Percentiles rank a stretch among this genome's conserved stretches.
Evolutionary conservation across 2,888 invertebrate species (phyloP).

Genomic region (Chalcis sispes): DNA sequence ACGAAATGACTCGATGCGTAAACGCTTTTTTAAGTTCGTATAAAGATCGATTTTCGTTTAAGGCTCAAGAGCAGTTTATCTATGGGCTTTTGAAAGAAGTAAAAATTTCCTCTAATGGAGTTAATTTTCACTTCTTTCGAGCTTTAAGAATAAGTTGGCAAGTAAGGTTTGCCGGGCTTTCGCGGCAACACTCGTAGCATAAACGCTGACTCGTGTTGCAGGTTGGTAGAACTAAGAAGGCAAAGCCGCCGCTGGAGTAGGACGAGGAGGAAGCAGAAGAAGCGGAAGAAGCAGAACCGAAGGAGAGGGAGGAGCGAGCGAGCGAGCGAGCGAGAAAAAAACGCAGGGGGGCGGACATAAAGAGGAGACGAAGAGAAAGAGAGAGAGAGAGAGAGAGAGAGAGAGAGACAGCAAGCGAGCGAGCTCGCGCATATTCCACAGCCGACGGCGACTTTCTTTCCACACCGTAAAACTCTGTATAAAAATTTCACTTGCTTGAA

Average conservation of each 20-base stretch:
- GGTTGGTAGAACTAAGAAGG: constrained; percentile 55
- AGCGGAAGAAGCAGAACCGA: constrained; percentile 12
- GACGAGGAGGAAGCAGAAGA: not conserved
- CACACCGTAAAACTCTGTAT: constrained; percentile 55
- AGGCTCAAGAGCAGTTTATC: constrained; percentile 41
- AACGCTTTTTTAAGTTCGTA: not conserved
- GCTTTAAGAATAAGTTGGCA: constrained; percentile 34
- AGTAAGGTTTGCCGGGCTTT: constrained; percentile 11
- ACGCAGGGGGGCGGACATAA: not conserved
- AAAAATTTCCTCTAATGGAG: constrained; percentile 41
- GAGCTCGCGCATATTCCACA: not conserved
- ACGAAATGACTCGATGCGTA: too few relatives aligned
- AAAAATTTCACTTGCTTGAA: constrained; percentile 55
- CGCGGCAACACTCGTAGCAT: constrained; percentile 32
- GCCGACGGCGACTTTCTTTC: constrained; percentile 47
- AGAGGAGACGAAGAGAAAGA: constrained; percentile 1
- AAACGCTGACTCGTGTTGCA: constrained; percentile 52
- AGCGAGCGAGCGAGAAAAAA: constrained; percentile 16
- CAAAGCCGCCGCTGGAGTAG: too few relatives aligned
- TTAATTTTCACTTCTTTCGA: constrained; percentile 47
- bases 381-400: constrained; percentile 8
- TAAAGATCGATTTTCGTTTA: constrained; percentile 38
- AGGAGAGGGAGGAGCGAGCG: constrained; percentile 13
- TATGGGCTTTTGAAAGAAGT: constrained; percentile 35
- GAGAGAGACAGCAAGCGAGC: constrained; percentile 3